phyloP scores from a whole-genome alignment of 2,888 invertebrate species.

The Marasmarcha lunaedactyla region DNA sequence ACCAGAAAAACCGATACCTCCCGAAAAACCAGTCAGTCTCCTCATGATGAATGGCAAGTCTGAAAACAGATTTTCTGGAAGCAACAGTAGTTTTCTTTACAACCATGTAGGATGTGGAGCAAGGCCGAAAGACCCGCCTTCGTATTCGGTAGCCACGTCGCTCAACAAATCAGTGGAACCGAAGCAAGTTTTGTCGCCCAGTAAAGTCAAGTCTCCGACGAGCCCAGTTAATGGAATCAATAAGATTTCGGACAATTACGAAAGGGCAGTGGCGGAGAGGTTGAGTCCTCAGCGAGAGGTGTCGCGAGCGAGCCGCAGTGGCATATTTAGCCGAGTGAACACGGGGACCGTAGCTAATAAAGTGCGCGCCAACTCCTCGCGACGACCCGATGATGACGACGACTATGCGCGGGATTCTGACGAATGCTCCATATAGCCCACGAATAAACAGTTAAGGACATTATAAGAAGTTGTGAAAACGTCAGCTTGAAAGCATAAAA shows the following conservation, averaged over 20 bases:
- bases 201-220: slow-evolving; percentile 35
- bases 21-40: slow-evolving; percentile 59
- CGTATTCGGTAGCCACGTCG: slow-evolving; percentile 44
- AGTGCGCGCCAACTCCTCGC: slow-evolving; percentile 33
- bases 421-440: slow-evolving; percentile 72
- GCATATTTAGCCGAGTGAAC: slow-evolving; percentile 54
- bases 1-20: slow-evolving; percentile 54
- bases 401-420: slow-evolving; percentile 71
- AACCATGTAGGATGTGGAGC: slow-evolving; percentile 45
- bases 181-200: slow-evolving; percentile 32
- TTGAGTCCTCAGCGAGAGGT: slow-evolving; percentile 47
- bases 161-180: slow-evolving; percentile 24
- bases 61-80: slow-evolving; percentile 47
- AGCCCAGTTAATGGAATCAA: slow-evolving; percentile 56
- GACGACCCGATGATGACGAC: slow-evolving; percentile 46
- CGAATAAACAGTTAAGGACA: no score
- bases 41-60: slow-evolving; percentile 62
- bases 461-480: no score
- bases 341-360: slow-evolving; percentile 53
- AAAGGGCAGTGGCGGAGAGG: slow-evolving; percentile 53
- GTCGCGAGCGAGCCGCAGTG: slow-evolving; percentile 39
- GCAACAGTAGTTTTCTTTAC: slow-evolving; percentile 61
- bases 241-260: slow-evolving; percentile 63
- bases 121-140: slow-evolving; percentile 49
- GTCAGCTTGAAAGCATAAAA: slow-evolving; percentile 1